Evolutionary conservation across 2,888 invertebrate genomes (phyloP).

Genomic region (Thera obeliscata): DNA sequence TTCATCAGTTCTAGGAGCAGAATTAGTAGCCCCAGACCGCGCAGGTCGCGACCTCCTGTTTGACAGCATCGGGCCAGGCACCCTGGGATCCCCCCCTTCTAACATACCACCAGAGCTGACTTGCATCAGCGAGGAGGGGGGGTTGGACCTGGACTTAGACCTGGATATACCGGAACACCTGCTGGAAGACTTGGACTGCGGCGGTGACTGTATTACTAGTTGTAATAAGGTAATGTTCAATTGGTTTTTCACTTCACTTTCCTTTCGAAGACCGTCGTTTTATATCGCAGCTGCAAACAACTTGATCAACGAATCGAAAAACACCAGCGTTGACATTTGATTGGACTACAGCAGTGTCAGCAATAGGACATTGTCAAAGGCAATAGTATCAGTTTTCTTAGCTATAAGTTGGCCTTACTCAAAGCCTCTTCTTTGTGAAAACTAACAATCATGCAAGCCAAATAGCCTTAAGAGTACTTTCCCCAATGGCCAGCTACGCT

Average conservation of each 20-base stretch:
- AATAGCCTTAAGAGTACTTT: not conserved
- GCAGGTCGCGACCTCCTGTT: slow-evolving; percentile 71
- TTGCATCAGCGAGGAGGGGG: slow-evolving; percentile 93
- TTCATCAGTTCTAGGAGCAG: slow-evolving; percentile 74
- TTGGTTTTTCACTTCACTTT: not conserved
- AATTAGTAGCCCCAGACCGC: slow-evolving; percentile 74
- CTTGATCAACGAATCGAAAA: no score
- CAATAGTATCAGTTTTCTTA: no score
- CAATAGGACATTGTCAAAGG: no score
- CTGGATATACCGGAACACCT: slow-evolving; percentile 87
- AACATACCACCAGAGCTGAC: slow-evolving; percentile 89
- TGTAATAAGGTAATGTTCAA: slow-evolving; percentile 81
- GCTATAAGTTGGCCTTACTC: no score
- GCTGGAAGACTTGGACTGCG: slow-evolving; percentile 91
- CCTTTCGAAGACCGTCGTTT: no score
- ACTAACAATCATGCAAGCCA: no score
- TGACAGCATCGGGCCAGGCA: slow-evolving; percentile 75
- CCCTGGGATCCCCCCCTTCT: slow-evolving; percentile 76
- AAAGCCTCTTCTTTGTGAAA: no score
- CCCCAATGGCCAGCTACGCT: not conserved
- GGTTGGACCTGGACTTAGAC: slow-evolving; percentile 92
- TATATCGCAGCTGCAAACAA: no score
- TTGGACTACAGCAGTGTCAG: no score
- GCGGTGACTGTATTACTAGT: slow-evolving; percentile 92
- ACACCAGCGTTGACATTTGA: no score